Evolutionary conservation across 2,797 vertebrate genomes (phyloP).

Genomic region (Leptatherina wallacei): DNA sequence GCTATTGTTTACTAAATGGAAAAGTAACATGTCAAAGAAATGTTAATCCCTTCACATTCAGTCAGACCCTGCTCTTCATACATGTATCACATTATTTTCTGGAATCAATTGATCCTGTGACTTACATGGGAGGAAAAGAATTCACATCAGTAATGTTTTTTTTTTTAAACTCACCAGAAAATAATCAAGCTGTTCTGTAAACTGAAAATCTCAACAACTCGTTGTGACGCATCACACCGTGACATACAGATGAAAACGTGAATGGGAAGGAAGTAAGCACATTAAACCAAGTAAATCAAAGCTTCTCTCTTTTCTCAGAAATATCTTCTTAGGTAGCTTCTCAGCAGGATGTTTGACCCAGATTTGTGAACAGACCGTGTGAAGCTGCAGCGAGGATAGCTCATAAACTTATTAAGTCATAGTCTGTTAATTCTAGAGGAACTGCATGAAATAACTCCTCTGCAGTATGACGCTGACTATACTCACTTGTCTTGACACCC

Average conservation of each 20-base stretch:
- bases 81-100: background rate
- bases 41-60: too few species aligned
- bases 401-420: constrained; percentile 23
- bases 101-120: background rate
- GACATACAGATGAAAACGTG: constrained; percentile 16
- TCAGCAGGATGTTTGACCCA: constrained; percentile 65
- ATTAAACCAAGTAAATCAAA: constrained; percentile 36
- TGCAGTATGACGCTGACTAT: constrained; percentile 11
- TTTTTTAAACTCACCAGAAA: background rate
- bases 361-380: constrained; percentile 42
- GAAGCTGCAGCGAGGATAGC: constrained; percentile 34
- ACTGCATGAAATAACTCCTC: constrained; percentile 28
- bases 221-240: background rate
- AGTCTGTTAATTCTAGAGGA: constrained; percentile 40
- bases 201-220: background rate
- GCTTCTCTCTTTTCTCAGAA: constrained; percentile 17
- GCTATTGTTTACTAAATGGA: too few species aligned
- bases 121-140: background rate
- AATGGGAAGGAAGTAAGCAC: constrained; percentile 1
- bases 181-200: background rate
- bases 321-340: constrained; percentile 38
- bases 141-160: background rate
- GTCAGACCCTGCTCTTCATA: too few species aligned
- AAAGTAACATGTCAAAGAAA: too few species aligned
- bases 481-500: constrained; percentile 22